Evolutionary conservation across 2,797 vertebrate genomes (phyloP).

Genomic region (Siniperca scherzeri): DNA sequence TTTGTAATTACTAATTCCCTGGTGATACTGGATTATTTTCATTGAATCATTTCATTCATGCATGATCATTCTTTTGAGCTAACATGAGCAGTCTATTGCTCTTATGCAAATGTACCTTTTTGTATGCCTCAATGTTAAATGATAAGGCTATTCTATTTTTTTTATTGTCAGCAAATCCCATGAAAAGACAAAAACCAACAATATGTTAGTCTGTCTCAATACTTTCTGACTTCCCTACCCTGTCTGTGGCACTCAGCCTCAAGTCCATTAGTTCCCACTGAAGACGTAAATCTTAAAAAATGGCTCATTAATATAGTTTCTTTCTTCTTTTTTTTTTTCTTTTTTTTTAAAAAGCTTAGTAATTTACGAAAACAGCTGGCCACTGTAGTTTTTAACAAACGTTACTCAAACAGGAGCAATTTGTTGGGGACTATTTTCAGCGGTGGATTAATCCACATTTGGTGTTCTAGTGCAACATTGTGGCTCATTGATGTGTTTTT

Average conservation of each 20-base stretch:
- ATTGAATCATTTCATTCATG: constrained; percentile 19
- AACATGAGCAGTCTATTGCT: background rate
- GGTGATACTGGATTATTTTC: background rate
- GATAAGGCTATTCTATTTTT: constrained; percentile 1
- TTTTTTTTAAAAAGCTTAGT: background rate
- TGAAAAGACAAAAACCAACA: background rate
- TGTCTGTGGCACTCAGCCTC: background rate
- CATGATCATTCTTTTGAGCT: background rate
- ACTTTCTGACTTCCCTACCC: background rate
- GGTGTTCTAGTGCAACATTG: background rate
- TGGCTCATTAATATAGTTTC: background rate
- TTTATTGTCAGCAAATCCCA: constrained; percentile 7
- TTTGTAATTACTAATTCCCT: constrained; percentile 9
- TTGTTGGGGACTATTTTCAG: background rate
- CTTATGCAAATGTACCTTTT: background rate
- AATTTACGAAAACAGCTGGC: background rate
- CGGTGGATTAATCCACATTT: background rate
- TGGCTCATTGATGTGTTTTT: background rate
- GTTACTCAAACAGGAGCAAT: background rate
- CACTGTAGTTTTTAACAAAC: background rate
- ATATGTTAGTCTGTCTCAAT: background rate
- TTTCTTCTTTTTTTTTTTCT: too few relatives aligned
- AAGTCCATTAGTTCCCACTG: background rate
- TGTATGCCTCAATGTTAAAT: background rate
- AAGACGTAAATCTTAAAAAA: background rate